Evolutionary conservation across 2,888 invertebrate species (phyloP).

Genomic region (Drosophila incognita): DNA sequence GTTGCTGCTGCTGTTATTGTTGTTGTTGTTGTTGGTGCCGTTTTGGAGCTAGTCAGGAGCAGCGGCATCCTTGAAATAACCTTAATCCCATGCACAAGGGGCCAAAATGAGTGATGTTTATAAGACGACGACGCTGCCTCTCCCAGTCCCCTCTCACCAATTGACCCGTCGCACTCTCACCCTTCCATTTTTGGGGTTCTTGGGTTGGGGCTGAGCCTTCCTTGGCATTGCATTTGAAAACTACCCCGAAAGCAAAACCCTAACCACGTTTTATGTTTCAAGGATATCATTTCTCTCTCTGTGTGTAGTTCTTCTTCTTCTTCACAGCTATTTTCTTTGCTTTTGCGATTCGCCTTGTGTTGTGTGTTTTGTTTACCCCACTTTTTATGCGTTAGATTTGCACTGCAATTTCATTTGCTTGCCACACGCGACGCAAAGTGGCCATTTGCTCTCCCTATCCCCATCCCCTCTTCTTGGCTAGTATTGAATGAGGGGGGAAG

Average conservation of each 20-base stretch:
- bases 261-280: slow-evolving; percentile 66
- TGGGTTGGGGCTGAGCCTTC: slow-evolving; percentile 44
- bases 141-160: not conserved
- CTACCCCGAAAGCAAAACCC: slow-evolving; percentile 15
- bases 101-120: slow-evolving; percentile 82
- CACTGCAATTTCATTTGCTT: slow-evolving; percentile 78
- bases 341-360: slow-evolving; percentile 2
- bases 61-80: slow-evolving; percentile 83
- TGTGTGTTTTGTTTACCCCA: slow-evolving; percentile 72
- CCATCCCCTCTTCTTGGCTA: not conserved
- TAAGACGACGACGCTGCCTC: slow-evolving; percentile 46
- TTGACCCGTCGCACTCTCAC: not conserved
- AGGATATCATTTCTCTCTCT: slow-evolving; percentile 67
- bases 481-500: not conserved
- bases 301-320: not conserved
- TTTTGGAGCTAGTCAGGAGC: slow-evolving; percentile 28
- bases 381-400: slow-evolving; percentile 75
- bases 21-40: slow-evolving; percentile 20
- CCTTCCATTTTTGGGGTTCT: slow-evolving; percentile 2
- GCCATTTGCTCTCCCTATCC: slow-evolving; percentile 42
- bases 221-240: slow-evolving; percentile 41
- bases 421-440: slow-evolving; percentile 77
- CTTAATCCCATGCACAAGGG: slow-evolving; percentile 83
- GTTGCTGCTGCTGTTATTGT: slow-evolving; percentile 10
- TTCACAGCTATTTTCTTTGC: not conserved